Evolutionary conservation across 2,113 vertebrate species (phyloP), one percentile per base, ranked within the genome.

Genomic region (Esox niger): DNA sequence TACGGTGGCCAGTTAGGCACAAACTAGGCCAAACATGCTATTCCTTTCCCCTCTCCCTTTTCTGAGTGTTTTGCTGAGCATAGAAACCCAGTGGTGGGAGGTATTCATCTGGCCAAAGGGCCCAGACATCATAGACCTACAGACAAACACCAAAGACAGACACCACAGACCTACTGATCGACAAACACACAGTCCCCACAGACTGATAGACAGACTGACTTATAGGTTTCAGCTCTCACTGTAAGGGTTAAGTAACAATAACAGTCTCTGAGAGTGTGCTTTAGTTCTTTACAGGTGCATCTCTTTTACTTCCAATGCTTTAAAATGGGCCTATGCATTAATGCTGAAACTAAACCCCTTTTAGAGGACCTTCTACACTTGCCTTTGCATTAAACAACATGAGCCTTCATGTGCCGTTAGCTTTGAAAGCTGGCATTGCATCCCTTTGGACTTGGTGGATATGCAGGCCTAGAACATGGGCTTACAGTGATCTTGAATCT

Each of bases 1-100:
- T 93, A 91, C 88, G 89, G 89, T 77, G 85, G 89, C 88, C 90
- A 75, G 86, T 76, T 75, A 90, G 90, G 91, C 76, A 72, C 90
- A 82, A 87, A 86, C 81, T 86, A 86, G 84, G 80, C 84, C 87
- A 87, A 73, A 72, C n/a, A 54, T 75, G 56, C 57, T 25, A 71
- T 67, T 69, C 69, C 5, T 79, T 79, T 82, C 76, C 82, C 77
- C 84, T 74, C 83, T 72, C 79, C 23, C 20, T 82, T 70, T 73
- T 91, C 88, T 23, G n/a, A n/a, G n/a, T n/a, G n/a, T n/a, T n/a
- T n/a, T 21, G 64, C 92, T 94, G 92, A 79, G 68, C 64, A 74
- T 95, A 91, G 87, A 89, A 86, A 88, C 59, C 56, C 69, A 70
- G 73, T 69, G 90, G 89, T 83, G 52, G 66, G 58, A 87, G 85